Conservation (phyloP, 1,140 invertebrate genomes). For the Zaprionus ornatus region DNA sequence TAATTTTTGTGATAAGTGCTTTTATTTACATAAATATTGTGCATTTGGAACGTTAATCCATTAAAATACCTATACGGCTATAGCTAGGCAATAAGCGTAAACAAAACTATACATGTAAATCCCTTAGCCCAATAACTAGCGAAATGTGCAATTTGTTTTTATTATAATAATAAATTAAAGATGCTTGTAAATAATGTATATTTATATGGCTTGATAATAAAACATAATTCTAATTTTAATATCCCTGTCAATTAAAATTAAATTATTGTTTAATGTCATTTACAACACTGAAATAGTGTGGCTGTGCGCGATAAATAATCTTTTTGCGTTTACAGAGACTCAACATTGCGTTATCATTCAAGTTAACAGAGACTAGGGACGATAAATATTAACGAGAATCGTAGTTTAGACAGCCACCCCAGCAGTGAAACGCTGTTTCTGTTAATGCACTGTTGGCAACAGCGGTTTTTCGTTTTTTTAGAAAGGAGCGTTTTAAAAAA, state of each 20-base stretch:
- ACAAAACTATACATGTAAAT: slow-evolving; percentile 7
- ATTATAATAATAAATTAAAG: slow-evolving; percentile 32
- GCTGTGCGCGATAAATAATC: not conserved
- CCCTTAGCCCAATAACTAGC: slow-evolving; percentile 54
- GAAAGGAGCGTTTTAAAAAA: too few species aligned
- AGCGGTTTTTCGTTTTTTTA: too few species aligned
- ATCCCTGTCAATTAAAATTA: not conserved
- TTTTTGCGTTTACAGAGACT: not conserved
- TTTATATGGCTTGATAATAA: slow-evolving; percentile 67
- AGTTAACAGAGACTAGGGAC: too few species aligned
- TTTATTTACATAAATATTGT: slow-evolving; percentile 34
- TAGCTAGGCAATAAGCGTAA: slow-evolving; percentile 38
- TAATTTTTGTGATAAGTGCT: slow-evolving; percentile 70
- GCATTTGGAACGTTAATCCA: slow-evolving; percentile 54
- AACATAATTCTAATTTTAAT: slow-evolving; percentile 6
- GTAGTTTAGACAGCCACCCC: too few species aligned
- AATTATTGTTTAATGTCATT: not conserved
- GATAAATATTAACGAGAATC: too few species aligned
- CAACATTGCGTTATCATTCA: not conserved
- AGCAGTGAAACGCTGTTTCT: too few species aligned
- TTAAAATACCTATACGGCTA: slow-evolving; percentile 51
- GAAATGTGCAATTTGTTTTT: slow-evolving; percentile 61
- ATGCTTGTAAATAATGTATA: slow-evolving; percentile 66
- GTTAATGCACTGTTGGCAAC: too few species aligned
- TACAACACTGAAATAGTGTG: not conserved